Conservation (phyloP, 2,888 invertebrate genomes). For the Lepidochitona cinerea region DNA sequence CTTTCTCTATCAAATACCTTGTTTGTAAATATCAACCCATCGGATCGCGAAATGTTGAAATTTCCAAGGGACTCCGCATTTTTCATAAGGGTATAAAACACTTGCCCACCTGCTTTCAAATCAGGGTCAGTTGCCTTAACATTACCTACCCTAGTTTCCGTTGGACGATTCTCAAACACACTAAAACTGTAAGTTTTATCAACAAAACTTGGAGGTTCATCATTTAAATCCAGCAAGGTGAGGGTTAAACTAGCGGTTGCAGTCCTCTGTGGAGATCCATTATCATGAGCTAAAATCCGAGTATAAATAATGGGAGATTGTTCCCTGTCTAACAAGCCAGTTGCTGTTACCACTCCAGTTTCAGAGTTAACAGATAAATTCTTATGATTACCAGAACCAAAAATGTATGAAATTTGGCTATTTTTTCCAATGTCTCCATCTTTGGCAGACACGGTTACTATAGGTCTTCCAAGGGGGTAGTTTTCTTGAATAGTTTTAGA, state of each 20-base stretch:
- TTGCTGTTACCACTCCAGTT: constrained; percentile 8
- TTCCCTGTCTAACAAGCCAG: constrained; percentile 2
- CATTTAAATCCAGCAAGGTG: constrained; percentile 1
- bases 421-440: constrained; percentile 7
- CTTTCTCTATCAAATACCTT: not conserved
- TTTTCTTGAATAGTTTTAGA: not conserved
- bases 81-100: not conserved
- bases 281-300: constrained; percentile 7
- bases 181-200: not conserved
- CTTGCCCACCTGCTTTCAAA: not conserved
- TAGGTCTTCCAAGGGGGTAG: not conserved
- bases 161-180: not conserved
- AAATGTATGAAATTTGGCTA: not conserved
- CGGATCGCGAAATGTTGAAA: not conserved
- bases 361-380: not conserved
- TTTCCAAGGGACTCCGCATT: not conserved
- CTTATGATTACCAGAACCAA: not conserved
- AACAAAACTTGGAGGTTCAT: not conserved
- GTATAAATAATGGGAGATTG: not conserved
- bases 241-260: not conserved
- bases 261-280: not conserved
- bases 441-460: not conserved
- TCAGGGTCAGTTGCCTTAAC: not conserved
- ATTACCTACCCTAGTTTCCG: not conserved
- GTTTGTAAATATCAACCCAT: not conserved